These are phyloP conservation scores for Anniella stebbinsi DNA, from an alignment of 2,797 vertebrate species.

Conservation along the genomic window DNA sequence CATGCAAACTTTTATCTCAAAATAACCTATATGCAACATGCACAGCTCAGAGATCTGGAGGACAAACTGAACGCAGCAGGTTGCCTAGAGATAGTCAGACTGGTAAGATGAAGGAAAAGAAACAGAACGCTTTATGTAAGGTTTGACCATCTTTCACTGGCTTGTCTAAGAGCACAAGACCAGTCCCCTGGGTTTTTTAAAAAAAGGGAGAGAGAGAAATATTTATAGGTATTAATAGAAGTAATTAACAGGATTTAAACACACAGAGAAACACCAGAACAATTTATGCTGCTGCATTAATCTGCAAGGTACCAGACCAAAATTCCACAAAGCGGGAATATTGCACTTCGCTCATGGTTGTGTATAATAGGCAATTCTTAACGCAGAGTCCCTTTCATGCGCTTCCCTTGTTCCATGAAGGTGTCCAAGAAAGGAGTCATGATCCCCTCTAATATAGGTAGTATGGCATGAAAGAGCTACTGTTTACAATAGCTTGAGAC, in stretches of 20 bases:
- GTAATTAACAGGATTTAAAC: not conserved
- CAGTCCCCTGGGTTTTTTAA: not conserved
- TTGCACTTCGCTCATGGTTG: not conserved
- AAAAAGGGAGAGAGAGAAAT: not conserved
- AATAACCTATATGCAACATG: not conserved
- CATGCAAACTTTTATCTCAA: not conserved
- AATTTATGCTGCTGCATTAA: not conserved
- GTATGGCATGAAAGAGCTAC: no score
- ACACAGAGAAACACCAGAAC: not conserved
- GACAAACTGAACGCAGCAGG: not conserved
- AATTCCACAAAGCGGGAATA: not conserved
- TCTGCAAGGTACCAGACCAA: not conserved
- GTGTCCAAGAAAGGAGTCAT: not conserved
- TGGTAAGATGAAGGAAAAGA: not conserved
- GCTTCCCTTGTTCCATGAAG: not conserved
- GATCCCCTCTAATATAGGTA: not conserved
- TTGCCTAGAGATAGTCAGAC: slow-evolving; percentile 14
- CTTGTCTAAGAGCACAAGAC: not conserved
- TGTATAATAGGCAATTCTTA: not conserved
- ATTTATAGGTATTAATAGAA: not conserved
- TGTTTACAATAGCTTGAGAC: not conserved
- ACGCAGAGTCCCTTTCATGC: not conserved
- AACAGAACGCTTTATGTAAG: slow-evolving; percentile 9
- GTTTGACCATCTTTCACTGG: not conserved
- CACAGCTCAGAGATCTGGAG: not conserved